phyloP scores from a whole-genome alignment of 2,888 invertebrate species.

The Tetheella fluctuosa region DNA sequence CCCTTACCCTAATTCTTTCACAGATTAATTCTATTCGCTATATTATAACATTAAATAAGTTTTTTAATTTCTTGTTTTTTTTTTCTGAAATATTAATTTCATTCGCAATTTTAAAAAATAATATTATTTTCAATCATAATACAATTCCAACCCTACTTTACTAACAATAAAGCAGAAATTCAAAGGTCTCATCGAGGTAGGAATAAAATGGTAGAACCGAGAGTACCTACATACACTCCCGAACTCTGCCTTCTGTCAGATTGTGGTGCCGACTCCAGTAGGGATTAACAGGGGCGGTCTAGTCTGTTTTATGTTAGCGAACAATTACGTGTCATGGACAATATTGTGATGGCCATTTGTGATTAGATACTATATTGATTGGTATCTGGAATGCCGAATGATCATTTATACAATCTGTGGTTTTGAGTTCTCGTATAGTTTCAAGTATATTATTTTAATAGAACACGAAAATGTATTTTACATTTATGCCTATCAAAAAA shows the following conservation, averaged over 20 bases:
- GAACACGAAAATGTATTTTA: too few species aligned
- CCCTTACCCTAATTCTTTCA: conserved; percentile 5
- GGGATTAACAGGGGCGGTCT: conserved; percentile 63
- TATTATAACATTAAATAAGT: neutral
- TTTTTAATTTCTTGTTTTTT: too few species aligned
- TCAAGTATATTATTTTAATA: too few species aligned
- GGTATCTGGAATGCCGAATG: neutral
- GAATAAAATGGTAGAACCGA: conserved; percentile 14
- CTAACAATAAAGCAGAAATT: neutral
- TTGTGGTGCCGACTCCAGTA: conserved; percentile 58
- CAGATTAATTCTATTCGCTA: too few species aligned
- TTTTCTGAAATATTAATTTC: neutral
- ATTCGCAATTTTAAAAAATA: neutral
- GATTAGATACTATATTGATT: neutral
- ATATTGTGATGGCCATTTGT: conserved; percentile 1
- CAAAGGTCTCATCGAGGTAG: neutral
- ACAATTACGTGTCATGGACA: conserved; percentile 40
- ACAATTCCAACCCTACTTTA: neutral
- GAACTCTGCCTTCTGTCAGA: conserved; percentile 64
- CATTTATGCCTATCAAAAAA: too few species aligned
- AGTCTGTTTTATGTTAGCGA: conserved; percentile 35
- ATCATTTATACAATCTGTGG: too few species aligned
- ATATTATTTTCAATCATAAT: neutral
- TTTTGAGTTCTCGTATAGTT: too few species aligned
- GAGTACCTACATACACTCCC: conserved; percentile 26